phyloP scores from a whole-genome alignment of 2,888 invertebrate genomes.

The Cataglyphis cursor region DNA sequence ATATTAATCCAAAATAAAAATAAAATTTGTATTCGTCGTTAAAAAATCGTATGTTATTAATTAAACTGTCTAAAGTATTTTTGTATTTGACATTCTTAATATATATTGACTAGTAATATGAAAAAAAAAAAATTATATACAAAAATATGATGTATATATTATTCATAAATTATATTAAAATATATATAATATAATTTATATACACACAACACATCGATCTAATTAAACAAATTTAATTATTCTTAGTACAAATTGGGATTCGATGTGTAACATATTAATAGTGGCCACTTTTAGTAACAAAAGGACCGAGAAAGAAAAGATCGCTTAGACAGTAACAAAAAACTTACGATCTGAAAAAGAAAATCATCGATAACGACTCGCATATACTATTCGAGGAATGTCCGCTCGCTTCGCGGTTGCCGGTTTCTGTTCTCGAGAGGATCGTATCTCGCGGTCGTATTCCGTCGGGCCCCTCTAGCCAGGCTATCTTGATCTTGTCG shows the following conservation, averaged over 20 bases:
- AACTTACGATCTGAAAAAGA: conserved; percentile 44
- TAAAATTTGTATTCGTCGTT: neutral
- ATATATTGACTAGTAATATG: neutral
- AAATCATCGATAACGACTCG: conserved; percentile 54
- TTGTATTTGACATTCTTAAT: neutral
- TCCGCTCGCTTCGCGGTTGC: conserved; percentile 42
- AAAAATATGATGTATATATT: neutral
- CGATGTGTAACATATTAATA: neutral
- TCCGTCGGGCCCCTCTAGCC: conserved; percentile 32
- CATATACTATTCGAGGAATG: conserved; percentile 53
- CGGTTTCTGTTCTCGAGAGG: conserved; percentile 47
- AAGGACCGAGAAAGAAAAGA: conserved; percentile 14
- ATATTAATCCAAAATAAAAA: neutral
- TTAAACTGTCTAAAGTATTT: neutral
- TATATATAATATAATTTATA: neutral
- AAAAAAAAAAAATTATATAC: neutral
- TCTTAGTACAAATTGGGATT: neutral
- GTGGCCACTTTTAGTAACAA: conserved; percentile 19
- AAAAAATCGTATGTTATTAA: neutral
- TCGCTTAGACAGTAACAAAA: conserved; percentile 24
- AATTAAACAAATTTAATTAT: conserved; percentile 5
- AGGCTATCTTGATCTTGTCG: conserved; percentile 70
- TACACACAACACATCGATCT: neutral
- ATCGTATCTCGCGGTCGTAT: conserved; percentile 58
- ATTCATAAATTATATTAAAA: neutral